Evolutionary conservation across 2,888 invertebrate species (phyloP).

Genomic region (Pammene aurita): DNA sequence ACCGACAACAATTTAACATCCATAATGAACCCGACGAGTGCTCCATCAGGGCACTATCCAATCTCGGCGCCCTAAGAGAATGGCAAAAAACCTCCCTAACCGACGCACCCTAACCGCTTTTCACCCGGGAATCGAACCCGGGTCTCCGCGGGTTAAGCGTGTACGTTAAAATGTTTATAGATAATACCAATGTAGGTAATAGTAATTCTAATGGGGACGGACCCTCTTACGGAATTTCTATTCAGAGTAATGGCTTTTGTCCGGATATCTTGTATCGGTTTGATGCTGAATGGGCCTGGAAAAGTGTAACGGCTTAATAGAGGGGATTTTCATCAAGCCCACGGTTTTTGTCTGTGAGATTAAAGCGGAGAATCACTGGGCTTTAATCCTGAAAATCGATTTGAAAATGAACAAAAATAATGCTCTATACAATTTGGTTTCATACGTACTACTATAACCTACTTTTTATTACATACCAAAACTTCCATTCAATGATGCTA

Average conservation of each 20-base stretch:
- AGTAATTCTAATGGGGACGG: constrained; percentile 73
- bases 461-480: neutral
- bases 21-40: constrained; percentile 70
- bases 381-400: constrained; percentile 31
- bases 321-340: constrained; percentile 46
- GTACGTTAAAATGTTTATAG: constrained; percentile 82
- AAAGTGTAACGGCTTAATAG: constrained; percentile 54
- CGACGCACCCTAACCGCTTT: constrained; percentile 68
- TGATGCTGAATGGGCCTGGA: constrained; percentile 62
- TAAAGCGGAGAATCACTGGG: constrained; percentile 39
- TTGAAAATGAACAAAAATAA: neutral
- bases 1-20: constrained; percentile 68
- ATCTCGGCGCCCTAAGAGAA: constrained; percentile 70
- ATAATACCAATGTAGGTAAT: constrained; percentile 78
- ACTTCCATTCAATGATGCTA: neutral
- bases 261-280: constrained; percentile 62
- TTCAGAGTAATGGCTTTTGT: constrained; percentile 74
- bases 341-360: constrained; percentile 31
- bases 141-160: constrained; percentile 81
- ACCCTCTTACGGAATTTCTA: constrained; percentile 73
- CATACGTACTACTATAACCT: neutral
- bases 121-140: constrained; percentile 69
- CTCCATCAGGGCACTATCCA: constrained; percentile 62
- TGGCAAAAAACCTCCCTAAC: constrained; percentile 68
- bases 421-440: neutral